These are phyloP conservation scores for Oryzias dopingdopingensis DNA, from an alignment of 2,797 vertebrate species.

Conservation along the genomic window DNA sequence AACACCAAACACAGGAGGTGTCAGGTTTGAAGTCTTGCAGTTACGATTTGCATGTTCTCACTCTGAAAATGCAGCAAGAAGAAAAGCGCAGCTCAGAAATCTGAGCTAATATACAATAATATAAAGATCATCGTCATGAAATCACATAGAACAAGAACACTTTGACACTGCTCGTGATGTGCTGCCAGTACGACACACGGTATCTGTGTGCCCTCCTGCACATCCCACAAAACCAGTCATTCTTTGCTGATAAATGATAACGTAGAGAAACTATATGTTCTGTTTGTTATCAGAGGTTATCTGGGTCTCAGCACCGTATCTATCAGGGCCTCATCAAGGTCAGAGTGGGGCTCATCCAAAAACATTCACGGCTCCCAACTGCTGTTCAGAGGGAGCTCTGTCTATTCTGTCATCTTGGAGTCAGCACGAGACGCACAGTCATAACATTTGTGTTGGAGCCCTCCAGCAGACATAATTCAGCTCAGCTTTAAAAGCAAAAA, in stretches of 20 bases:
- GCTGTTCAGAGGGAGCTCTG: constrained; percentile 49
- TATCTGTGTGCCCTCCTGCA: constrained; percentile 44
- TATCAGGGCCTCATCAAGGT: constrained; percentile 53
- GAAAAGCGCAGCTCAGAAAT: no score
- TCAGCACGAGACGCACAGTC: constrained; percentile 60
- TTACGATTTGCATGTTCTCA: not conserved
- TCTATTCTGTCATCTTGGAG: constrained; percentile 45
- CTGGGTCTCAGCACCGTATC: constrained; percentile 41
- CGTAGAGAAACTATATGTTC: constrained; percentile 35
- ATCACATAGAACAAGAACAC: constrained; percentile 25
- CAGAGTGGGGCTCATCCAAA: constrained; percentile 46
- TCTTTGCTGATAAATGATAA: constrained; percentile 45
- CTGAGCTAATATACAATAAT: no score
- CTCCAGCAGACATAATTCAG: constrained; percentile 70
- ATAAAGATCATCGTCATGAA: no score
- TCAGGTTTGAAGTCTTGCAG: constrained; percentile 65
- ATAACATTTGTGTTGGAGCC: constrained; percentile 70
- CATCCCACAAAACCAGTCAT: constrained; percentile 38
- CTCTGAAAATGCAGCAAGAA: not conserved
- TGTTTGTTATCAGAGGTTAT: constrained; percentile 54
- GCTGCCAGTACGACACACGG: constrained; percentile 8
- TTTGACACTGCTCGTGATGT: constrained; percentile 26
- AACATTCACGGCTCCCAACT: constrained; percentile 39
- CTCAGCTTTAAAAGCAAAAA: constrained; percentile 69
- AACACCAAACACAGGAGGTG: constrained; percentile 47